Evolutionary conservation across 2,113 vertebrate genomes (phyloP), one percentile per base, ranked within the genome.

Genomic region (Jaculus jaculus): DNA sequence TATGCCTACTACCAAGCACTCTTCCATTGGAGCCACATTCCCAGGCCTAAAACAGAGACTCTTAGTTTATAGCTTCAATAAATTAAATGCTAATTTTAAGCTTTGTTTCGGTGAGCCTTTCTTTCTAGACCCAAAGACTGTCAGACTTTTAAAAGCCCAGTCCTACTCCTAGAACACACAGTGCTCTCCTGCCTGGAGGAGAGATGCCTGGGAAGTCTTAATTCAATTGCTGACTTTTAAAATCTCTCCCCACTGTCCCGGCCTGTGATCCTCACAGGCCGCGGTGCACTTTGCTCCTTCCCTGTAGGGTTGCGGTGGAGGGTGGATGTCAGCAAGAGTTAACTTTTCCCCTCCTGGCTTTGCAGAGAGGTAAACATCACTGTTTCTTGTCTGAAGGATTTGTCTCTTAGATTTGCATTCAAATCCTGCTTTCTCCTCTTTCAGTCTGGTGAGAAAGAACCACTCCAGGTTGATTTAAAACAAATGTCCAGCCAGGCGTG

Each of bases 31-130:
- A 54, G 54, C 15, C 54, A 54, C 54, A 54, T 54, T 54, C 11
- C 54, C 54, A 54, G 54, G 54, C 54, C 54, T 54, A 54, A 54
- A 54, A 75, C 21, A 2, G 58, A 79, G 37, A 63, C 71, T 93
- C 47, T 88, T 82, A 60, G 32, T 81, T 77, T 89, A 90, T 18
- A 80, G 15, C 9, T 77, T 93, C 73, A 82, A 94, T 89, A 80
- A 61, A 51, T 42, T 92, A 23, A 90, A 63, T 24, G 30, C n/a
- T 65, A 82, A 74, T 54, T 65, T 82, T 74, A 94, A 93, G 34
- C 0, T 16, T 18, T n/a, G 10, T 73, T 85, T 79, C 6, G 72
- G 12, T 42, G 65, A 78, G 32, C 9, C 32, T 86, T 90, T 75
- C 66, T 85, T 69, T 92, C 34, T 63, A 47, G 42, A 58, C 15